These are phyloP conservation scores for Terebella lapidaria DNA, from an alignment of 2,888 invertebrate species.

Conservation along the genomic window DNA sequence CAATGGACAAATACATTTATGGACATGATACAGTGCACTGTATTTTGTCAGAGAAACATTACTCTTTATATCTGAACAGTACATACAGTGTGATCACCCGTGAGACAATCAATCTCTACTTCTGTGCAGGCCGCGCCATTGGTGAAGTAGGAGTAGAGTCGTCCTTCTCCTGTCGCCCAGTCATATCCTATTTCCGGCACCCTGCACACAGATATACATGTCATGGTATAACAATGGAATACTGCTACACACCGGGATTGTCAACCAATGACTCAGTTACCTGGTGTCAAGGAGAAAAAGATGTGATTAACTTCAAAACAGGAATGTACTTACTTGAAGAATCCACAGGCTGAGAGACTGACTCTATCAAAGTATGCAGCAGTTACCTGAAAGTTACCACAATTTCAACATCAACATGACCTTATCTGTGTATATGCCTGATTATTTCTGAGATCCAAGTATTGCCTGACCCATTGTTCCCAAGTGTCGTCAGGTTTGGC, in stretches of 20 bases:
- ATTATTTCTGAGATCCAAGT: too few relatives aligned
- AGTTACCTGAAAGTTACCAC: slow-evolving; percentile 18
- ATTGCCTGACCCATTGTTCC: slow-evolving; percentile 67
- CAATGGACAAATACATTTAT: too few relatives aligned
- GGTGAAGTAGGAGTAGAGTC: slow-evolving; percentile 43
- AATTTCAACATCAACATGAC: too few relatives aligned
- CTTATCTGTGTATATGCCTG: too few relatives aligned
- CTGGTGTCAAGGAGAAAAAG: too few relatives aligned
- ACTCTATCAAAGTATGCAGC: slow-evolving; percentile 28
- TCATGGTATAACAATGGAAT: too few relatives aligned
- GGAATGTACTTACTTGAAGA: slow-evolving; percentile 25
- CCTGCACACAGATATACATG: slow-evolving; percentile 2
- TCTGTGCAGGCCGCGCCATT: slow-evolving; percentile 40
- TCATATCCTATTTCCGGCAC: slow-evolving; percentile 19
- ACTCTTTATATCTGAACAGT: not conserved
- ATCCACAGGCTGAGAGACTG: slow-evolving; percentile 32
- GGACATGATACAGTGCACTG: too few relatives aligned
- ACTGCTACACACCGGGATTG: too few relatives aligned
- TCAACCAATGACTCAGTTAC: too few relatives aligned
- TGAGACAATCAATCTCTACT: slow-evolving; percentile 47
- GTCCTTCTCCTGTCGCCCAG: slow-evolving; percentile 60
- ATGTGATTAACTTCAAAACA: too few relatives aligned
- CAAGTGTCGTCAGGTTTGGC: slow-evolving; percentile 72
- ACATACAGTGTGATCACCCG: slow-evolving; percentile 45
- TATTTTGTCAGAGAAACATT: too few relatives aligned